Evolutionary conservation across 2,888 invertebrate genomes (phyloP).

Genomic region (Pollenia griseotomentosa): DNA sequence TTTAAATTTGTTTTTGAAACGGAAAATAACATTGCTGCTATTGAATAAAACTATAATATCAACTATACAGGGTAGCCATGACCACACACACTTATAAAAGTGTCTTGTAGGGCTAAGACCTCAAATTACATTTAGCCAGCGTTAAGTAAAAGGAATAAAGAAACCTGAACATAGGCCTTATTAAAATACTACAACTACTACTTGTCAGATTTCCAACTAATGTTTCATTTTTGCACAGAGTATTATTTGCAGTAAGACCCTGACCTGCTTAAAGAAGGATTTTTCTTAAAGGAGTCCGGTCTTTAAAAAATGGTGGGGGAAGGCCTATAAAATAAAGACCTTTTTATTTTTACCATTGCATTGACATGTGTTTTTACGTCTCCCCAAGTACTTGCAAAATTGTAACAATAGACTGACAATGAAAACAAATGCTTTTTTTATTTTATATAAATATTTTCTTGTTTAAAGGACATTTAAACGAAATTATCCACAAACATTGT

Average conservation of each 20-base stretch:
- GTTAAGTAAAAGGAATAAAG: too few species aligned
- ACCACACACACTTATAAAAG: neutral
- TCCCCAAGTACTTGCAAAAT: constrained; percentile 13
- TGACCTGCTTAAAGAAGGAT: too few species aligned
- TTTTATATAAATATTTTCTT: constrained; percentile 10
- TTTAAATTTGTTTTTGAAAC: constrained; percentile 15
- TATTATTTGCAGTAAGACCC: too few species aligned
- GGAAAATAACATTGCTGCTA: neutral
- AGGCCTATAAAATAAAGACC: too few species aligned
- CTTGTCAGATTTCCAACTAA: too few species aligned
- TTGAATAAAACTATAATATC: neutral
- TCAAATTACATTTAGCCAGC: too few species aligned
- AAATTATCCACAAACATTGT: constrained; percentile 40
- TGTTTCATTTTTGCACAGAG: too few species aligned
- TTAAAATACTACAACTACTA: too few species aligned
- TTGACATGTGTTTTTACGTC: neutral
- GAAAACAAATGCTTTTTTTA: constrained; percentile 18
- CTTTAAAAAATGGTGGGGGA: too few species aligned
- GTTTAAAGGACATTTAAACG: neutral
- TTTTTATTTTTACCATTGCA: neutral
- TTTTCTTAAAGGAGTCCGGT: too few species aligned
- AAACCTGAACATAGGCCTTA: too few species aligned
- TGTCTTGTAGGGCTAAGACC: neutral
- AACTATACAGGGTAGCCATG: neutral
- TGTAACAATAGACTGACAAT: constrained; percentile 42